Conservation (phyloP, 2,888 invertebrate species). For the Epistrophe eligans region DNA sequence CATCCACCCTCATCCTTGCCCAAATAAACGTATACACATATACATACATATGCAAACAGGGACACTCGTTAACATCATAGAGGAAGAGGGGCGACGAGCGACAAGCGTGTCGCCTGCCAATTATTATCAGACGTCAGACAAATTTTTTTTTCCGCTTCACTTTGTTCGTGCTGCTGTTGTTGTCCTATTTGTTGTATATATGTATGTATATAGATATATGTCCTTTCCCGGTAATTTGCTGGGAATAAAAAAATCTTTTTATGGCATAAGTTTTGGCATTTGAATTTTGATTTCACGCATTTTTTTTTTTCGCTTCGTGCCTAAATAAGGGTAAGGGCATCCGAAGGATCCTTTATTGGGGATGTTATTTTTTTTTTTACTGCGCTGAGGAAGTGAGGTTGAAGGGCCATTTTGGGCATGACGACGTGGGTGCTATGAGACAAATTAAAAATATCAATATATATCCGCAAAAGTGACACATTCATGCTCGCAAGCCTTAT, state of each 20-base stretch:
- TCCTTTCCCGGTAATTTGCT: conserved; percentile 54
- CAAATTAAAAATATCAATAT: conserved; percentile 66
- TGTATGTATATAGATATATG: not conserved
- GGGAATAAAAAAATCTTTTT: conserved; percentile 62
- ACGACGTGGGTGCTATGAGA: conserved; percentile 60
- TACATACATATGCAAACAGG: conserved; percentile 42
- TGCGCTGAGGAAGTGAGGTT: not conserved
- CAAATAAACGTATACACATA: conserved; percentile 24
- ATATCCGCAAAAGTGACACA: conserved; percentile 34
- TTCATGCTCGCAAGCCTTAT: conserved; percentile 9
- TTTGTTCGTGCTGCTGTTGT: conserved; percentile 15
- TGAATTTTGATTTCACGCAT: conserved; percentile 68
- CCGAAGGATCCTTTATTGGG: not conserved
- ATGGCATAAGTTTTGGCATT: conserved; percentile 67
- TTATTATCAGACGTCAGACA: conserved; percentile 65
- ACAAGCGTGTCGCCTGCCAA: conserved; percentile 62
- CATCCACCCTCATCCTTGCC: conserved; percentile 16
- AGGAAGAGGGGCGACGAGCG: conserved; percentile 7
- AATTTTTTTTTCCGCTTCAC: conserved; percentile 45
- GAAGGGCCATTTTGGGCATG: conserved; percentile 30
- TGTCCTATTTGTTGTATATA: conserved; percentile 1
- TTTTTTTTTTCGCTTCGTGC: conserved; percentile 28
- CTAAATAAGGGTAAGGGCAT: not conserved
- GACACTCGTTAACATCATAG: conserved; percentile 51
- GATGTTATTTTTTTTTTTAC: not conserved